A percentile compares a stretch with the other conserved stretches of the same genome.
Conservation (phyloP, 2,888 invertebrate genomes). For the Hydrotaea diabolus region DNA sequence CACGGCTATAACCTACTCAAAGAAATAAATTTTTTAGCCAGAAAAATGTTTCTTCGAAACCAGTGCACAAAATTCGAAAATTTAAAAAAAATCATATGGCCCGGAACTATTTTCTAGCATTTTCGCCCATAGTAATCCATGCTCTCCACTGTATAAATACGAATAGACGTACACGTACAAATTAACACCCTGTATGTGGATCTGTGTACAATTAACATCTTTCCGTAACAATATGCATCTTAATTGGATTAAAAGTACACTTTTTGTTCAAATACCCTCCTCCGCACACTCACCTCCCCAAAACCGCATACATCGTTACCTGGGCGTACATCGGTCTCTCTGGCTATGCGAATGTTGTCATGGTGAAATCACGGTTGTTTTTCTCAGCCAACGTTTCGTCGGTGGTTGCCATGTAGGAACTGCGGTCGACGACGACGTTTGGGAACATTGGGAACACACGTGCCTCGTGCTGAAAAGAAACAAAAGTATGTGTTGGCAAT, state of each 20-base stretch:
- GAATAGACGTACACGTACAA: no score
- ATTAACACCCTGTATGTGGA: no score
- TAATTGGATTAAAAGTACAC: slow-evolving; percentile 56
- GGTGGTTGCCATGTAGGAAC: neutral
- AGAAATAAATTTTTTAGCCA: no score
- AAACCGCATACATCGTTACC: neutral
- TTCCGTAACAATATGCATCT: slow-evolving; percentile 44
- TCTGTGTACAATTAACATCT: slow-evolving; percentile 50
- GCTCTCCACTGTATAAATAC: no score
- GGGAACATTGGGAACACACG: neutral
- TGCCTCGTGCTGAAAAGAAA: neutral
- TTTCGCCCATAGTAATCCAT: no score
- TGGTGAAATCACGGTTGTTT: neutral
- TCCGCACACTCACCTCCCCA: neutral
- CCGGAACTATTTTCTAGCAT: no score
- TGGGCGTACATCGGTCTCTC: neutral
- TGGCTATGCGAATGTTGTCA: neutral
- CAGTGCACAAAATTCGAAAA: no score
- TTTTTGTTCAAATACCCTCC: slow-evolving; percentile 5
- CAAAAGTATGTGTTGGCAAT: neutral
- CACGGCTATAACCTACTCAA: no score
- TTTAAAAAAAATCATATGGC: no score
- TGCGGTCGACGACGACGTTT: neutral
- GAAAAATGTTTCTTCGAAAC: no score
- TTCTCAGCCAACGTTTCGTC: neutral